Percentiles rank a stretch among this genome's conserved stretches.
These are phyloP conservation scores for Synaphobranchus kaupii DNA, from an alignment of 2,797 vertebrate species.

Conservation along the genomic window DNA sequence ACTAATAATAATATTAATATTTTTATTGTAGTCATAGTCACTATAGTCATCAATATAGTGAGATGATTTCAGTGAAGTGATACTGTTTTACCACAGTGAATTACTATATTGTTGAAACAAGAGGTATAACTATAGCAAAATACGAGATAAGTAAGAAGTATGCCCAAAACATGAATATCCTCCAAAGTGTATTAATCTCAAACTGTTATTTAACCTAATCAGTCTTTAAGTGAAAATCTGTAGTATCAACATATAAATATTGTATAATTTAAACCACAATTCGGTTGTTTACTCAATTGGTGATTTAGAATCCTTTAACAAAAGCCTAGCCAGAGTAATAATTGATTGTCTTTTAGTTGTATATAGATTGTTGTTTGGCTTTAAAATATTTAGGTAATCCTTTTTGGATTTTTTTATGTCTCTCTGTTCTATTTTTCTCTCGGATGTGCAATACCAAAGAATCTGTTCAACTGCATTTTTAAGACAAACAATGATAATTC, in stretches of 20 bases:
- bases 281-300: conserved; percentile 58
- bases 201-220: conserved; percentile 54
- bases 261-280: conserved; percentile 52
- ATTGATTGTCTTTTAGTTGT: conserved; percentile 60
- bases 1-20: background rate
- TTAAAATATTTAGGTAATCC: conserved; percentile 46
- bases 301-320: conserved; percentile 54
- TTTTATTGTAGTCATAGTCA: no score
- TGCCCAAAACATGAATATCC: conserved; percentile 23
- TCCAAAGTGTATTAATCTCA: conserved; percentile 30
- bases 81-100: background rate
- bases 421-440: conserved; percentile 23
- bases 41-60: background rate
- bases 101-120: background rate
- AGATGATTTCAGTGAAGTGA: background rate
- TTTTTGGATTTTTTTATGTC: conserved; percentile 30
- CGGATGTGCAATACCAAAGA: conserved; percentile 15
- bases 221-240: conserved; percentile 47
- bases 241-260: conserved; percentile 48
- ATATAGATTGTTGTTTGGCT: conserved; percentile 53
- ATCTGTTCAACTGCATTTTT: conserved; percentile 32
- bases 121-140: background rate
- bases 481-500: conserved; percentile 40
- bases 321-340: conserved; percentile 44
- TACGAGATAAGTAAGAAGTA: background rate